Conservation (phyloP, 2,797 vertebrate genomes). For the Sphenodon punctatus region DNA sequence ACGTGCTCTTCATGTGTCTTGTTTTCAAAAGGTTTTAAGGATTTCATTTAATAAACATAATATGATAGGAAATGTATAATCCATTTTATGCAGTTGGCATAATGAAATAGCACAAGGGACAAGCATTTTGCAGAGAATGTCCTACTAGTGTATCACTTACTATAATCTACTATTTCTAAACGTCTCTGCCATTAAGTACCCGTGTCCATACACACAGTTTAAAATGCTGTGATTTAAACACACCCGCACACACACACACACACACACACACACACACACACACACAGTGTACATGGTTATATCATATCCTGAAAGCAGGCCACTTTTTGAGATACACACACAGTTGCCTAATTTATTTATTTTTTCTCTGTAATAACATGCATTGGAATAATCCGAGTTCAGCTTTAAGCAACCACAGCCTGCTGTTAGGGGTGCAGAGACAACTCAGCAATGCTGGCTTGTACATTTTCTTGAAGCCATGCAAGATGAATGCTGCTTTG, state of each 20-base stretch:
- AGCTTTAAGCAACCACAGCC: neutral
- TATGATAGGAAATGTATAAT: neutral
- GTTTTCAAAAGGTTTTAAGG: neutral
- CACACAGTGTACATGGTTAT: conserved; percentile 14
- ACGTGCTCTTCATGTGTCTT: neutral
- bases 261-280: too few species aligned
- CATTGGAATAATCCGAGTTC: neutral
- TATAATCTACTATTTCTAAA: conserved; percentile 7
- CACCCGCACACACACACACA: too few species aligned
- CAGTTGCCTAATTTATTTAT: conserved; percentile 61
- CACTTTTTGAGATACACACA: conserved; percentile 45
- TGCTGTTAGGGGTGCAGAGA: neutral
- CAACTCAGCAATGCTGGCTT: neutral
- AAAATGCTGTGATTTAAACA: conserved; percentile 11
- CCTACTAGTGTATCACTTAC: neutral
- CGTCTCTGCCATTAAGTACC: conserved; percentile 38
- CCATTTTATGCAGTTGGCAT: conserved; percentile 9
- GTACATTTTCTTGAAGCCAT: neutral
- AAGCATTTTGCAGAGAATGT: conserved; percentile 11
- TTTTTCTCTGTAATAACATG: conserved; percentile 30
- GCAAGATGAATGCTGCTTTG: neutral
- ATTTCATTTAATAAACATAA: conserved; percentile 4
- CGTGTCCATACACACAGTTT: conserved; percentile 11
- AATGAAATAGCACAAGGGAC: conserved; percentile 11
- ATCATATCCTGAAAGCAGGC: conserved; percentile 51